A percentile compares a stretch with the other conserved stretches of the same genome.
phyloP scores from a whole-genome alignment of 2,888 invertebrate species.

The Scelioninae gen. 2 region DNA sequence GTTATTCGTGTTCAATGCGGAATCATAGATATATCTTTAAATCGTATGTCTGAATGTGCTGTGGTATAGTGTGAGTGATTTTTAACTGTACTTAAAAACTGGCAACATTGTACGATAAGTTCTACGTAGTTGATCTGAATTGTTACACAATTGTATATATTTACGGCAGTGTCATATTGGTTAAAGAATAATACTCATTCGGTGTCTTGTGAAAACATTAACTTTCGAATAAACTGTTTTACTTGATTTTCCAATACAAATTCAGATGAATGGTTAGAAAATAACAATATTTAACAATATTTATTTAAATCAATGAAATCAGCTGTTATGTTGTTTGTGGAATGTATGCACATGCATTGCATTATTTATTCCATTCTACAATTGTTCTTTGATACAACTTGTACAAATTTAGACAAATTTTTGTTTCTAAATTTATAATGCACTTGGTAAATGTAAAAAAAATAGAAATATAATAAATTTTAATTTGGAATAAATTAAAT shows the following conservation, averaged over 20 bases:
- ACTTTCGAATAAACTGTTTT: too few species aligned
- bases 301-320: too few species aligned
- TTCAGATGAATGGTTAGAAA: too few species aligned
- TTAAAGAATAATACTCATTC: conserved; percentile 33
- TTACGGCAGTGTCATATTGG: conserved; percentile 23
- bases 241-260: too few species aligned
- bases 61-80: conserved; percentile 32
- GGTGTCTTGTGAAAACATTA: too few species aligned
- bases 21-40: conserved; percentile 35
- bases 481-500: too few species aligned
- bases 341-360: background rate
- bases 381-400: background rate
- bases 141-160: conserved; percentile 50
- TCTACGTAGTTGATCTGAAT: conserved; percentile 48
- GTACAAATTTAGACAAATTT: conserved; percentile 11
- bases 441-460: too few species aligned
- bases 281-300: too few species aligned
- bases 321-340: too few species aligned
- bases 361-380: background rate
- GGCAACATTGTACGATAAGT: conserved; percentile 50
- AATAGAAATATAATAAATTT: too few species aligned
- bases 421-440: too few species aligned
- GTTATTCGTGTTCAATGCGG: conserved; percentile 3
- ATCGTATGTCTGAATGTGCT: conserved; percentile 21
- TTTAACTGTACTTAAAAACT: conserved; percentile 37